phyloP scores from a whole-genome alignment of 2,797 vertebrate genomes.

The Sebastes matsubarae region DNA sequence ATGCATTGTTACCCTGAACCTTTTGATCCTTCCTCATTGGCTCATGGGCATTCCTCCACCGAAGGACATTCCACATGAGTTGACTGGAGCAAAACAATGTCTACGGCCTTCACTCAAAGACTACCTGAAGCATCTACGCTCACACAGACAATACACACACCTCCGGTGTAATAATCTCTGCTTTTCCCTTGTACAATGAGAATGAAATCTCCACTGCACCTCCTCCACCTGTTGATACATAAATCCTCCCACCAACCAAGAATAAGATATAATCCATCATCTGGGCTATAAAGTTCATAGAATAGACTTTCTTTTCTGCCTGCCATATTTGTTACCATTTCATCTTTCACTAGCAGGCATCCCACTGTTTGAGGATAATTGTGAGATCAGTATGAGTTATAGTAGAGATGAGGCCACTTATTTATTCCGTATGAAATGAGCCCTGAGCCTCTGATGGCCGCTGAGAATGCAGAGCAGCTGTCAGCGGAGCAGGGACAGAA shows the following conservation, averaged over 20 bases:
- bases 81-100: constrained; percentile 71
- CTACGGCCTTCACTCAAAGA: constrained; percentile 59
- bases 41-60: constrained; percentile 61
- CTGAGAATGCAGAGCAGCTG: constrained; percentile 68
- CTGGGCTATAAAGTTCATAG: not conserved
- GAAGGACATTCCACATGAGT: constrained; percentile 67
- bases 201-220: constrained; percentile 12
- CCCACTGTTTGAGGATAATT: constrained; percentile 27
- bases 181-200: constrained; percentile 27
- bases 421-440: constrained; percentile 58
- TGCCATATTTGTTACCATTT: constrained; percentile 9
- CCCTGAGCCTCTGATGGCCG: constrained; percentile 43
- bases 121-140: constrained; percentile 50
- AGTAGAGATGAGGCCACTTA: constrained; percentile 57
- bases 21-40: constrained; percentile 71
- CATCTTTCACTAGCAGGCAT: constrained; percentile 3
- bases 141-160: constrained; percentile 19
- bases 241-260: constrained; percentile 34
- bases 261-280: constrained; percentile 30
- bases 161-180: not conserved
- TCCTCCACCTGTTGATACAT: constrained; percentile 57
- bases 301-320: not conserved
- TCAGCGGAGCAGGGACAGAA: constrained; percentile 63
- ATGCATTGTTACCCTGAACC: constrained; percentile 71
- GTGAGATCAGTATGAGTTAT: constrained; percentile 40